Evolutionary conservation across 1,140 invertebrate species (phyloP), one percentile per base, ranked within the genome.

Genomic region (Papilio dardanus): DNA sequence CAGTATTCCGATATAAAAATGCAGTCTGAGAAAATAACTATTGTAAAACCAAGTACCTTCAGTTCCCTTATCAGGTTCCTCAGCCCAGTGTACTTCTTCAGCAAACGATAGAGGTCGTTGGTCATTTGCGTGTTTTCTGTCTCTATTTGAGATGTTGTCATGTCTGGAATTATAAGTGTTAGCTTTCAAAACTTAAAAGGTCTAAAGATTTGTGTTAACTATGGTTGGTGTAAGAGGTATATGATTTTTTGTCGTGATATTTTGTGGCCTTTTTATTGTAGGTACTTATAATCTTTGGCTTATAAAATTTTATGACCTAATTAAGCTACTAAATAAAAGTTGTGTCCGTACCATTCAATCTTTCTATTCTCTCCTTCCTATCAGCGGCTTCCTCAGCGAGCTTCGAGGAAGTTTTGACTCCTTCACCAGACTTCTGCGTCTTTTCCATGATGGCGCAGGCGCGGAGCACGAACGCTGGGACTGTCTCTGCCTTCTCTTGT

Each of bases 71-170:
- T 98, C 76, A 98, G 95, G 90, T 97, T 97, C 87, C 97, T 95
- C 65, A 99, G 93, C 58, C 97, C 97, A 5, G 97, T 96, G 88
- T 99, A 99, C 89, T 98, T 98, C 92, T 98, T 98, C 69, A 99
- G 92, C 69, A 98, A 94, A 84, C 97, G 95, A 88, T 98, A 98
- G 65, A 99, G 94, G 88, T 98, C 98, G 89, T 98, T 98, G 79
- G 97, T 98, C 95, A 98, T 96, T 92, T 98, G 97, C n/a, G 97
- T 98, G 87, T 98, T 98, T 90, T 99, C 98, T 8, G 96, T 95
- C 89, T 98, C 97, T 80, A 99, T 98, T 92, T 98, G 97, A n/a
- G 96, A 96, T 50, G 97, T 98, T 74, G 97, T 98, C 96, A 98
- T 97, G 91, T 97, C 97, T 98, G 94, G 65, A 95, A 95, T 77